phyloP scores from a whole-genome alignment of 2,888 invertebrate species.

The Ormyrus labotus region DNA sequence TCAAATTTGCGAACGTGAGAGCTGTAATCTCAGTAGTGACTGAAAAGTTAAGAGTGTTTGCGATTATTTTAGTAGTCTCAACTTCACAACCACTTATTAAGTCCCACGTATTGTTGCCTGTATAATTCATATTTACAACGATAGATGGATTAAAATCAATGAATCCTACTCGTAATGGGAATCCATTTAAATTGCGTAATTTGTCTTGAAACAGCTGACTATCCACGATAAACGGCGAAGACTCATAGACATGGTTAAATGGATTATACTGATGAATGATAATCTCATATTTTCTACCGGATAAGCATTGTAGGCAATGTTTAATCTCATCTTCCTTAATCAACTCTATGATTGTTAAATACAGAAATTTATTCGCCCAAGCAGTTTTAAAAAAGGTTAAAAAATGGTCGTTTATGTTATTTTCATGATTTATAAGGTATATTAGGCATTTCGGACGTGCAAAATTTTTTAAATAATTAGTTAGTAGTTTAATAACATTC shows the following conservation, averaged over 20 bases:
- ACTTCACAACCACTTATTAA: not conserved
- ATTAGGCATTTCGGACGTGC: not conserved
- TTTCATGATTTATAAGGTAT: not conserved
- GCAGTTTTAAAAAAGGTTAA: not conserved
- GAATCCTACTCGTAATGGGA: not conserved
- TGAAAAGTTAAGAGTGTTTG: not conserved
- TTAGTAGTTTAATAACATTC: not conserved
- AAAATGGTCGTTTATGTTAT: not conserved
- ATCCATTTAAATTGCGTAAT: not conserved
- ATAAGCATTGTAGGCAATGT: no score
- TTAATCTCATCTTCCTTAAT: not conserved
- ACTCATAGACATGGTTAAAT: not conserved
- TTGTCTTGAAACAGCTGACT: not conserved
- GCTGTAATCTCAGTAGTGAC: not conserved
- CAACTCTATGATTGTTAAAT: not conserved
- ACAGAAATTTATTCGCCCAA: not conserved
- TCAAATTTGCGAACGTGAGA: not conserved
- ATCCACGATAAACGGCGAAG: not conserved
- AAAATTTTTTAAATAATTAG: not conserved
- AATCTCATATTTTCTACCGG: not conserved
- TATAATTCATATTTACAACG: not conserved
- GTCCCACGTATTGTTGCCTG: not conserved
- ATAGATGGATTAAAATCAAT: not conserved
- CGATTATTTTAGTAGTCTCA: not conserved
- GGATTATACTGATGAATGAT: constrained; percentile 12